Base-by-base conservation (phyloP, 2,888 invertebrate genomes). In the Rutpela maculata region DNA sequence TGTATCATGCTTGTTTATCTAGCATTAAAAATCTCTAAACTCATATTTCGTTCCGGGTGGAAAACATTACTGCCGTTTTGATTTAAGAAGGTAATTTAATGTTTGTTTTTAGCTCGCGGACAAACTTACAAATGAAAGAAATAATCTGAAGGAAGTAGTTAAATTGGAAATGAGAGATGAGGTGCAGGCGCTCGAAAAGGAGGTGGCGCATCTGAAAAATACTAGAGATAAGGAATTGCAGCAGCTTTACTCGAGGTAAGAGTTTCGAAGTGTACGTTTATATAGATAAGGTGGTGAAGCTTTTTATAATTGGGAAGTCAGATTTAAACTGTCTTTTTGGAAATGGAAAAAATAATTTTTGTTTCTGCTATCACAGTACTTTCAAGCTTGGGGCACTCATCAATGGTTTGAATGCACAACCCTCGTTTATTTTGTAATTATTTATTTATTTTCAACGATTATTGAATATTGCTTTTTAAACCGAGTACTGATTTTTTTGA, bases 221-320 rank as follows among this genome's bases (percentile, higher is more conserved):
- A 92, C 91, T 15, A 93, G 94, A 85, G 95, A 96, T 82, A 93
- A 93, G 84, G 94, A 95, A 88, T 93, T 96, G 91, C 94, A 95
- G 80, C 94, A 95, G 88, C 92, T 96, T 0, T 95, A 96, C 86
- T 94, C 95, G 86, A 94, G 95, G 96, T 95, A 86, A 87, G 87
- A 86, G 31, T 60, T 74, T 69, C 50, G 22, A 17, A 19, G 6
- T 19, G 18, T 15, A 12, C n/a, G 10, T 26, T 60, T 22, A 6
- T n/a, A 11, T 31, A 1, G 12, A 22, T 6, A 22, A 59, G 4
- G 59, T 4, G 4, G 43, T 43, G 43, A 9, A 35, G 4, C 43
- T 43, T 43, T 43, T 12, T 43, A 12, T 43, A 12, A 43, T 15
- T 43, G 43, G 12, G 12, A 43, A 43, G 11, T 15, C 9, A 43